phyloP scores from a whole-genome alignment of 2,113 vertebrate species.

The Acanthochromis polyacanthus region DNA sequence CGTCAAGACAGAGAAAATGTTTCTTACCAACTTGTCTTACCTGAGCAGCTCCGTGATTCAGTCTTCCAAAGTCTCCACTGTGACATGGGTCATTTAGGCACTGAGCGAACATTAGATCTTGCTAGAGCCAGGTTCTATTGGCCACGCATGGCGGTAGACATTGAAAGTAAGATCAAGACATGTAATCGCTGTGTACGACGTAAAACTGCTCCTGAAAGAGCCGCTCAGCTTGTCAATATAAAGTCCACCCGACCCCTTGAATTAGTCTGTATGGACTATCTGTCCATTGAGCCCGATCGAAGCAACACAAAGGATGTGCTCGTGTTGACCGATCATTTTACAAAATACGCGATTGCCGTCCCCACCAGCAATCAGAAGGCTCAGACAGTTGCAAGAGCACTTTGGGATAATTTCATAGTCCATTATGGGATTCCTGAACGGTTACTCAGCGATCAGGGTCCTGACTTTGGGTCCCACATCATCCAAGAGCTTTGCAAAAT shows the following conservation, averaged over 20 bases:
- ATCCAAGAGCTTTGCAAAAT: too few species aligned
- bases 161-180: not conserved
- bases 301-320: not conserved
- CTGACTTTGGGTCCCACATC: too few species aligned
- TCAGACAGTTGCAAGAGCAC: too few species aligned
- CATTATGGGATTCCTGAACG: too few species aligned
- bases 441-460: too few species aligned
- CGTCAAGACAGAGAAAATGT: too few species aligned
- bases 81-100: not conserved
- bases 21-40: too few species aligned
- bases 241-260: not conserved
- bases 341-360: too few species aligned
- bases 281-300: not conserved
- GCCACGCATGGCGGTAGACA: not conserved
- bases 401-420: too few species aligned
- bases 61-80: not conserved
- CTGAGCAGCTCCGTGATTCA: too few species aligned
- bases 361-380: too few species aligned
- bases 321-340: too few species aligned
- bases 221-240: not conserved
- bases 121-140: not conserved
- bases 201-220: not conserved
- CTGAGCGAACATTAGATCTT: not conserved
- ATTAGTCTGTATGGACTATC: slow-evolving; percentile 2
- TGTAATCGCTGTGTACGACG: not conserved